Percentiles rank a stretch among this genome's conserved stretches.
Evolutionary conservation across 23 tunicate genomes (phyloP).

Genomic region (Phallusia fumigata): DNA sequence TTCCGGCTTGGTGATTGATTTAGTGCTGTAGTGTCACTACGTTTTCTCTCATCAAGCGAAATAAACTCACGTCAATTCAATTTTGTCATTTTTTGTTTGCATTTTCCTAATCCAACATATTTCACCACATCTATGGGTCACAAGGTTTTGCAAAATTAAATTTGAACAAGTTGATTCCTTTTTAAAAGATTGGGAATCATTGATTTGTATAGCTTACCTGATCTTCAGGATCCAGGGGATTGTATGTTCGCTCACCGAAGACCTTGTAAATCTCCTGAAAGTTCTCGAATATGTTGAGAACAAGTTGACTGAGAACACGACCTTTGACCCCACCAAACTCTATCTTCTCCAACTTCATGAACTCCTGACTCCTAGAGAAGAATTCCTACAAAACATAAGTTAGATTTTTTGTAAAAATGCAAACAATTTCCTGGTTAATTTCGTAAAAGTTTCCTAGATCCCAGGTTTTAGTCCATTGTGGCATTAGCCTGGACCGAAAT

Average conservation of each 20-base stretch:
- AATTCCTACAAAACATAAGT: constrained; percentile 44
- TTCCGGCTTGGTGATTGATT: no score
- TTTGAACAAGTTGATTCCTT: background rate
- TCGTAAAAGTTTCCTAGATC: no score
- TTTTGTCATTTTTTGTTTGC: no score
- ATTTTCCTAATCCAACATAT: no score
- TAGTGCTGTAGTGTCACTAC: no score
- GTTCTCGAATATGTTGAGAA: constrained; percentile 57
- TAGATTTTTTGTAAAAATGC: no score
- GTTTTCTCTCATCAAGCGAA: no score
- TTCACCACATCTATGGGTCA: no score
- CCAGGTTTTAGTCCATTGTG: background rate
- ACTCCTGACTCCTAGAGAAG: constrained; percentile 71
- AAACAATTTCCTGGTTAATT: no score
- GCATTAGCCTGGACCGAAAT: background rate
- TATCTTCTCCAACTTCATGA: constrained; percentile 91
- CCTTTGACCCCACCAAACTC: constrained; percentile 98
- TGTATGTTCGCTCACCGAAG: constrained; percentile 81
- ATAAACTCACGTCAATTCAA: no score
- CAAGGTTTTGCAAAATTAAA: no score
- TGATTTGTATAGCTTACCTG: constrained; percentile 12
- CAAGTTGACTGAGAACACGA: constrained; percentile 67
- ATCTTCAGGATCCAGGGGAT: constrained; percentile 95
- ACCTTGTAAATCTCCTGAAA: constrained; percentile 83
- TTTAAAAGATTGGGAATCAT: background rate